Evolutionary conservation across 2,888 invertebrate genomes (phyloP).

Genomic region (Drosophila limbata): DNA sequence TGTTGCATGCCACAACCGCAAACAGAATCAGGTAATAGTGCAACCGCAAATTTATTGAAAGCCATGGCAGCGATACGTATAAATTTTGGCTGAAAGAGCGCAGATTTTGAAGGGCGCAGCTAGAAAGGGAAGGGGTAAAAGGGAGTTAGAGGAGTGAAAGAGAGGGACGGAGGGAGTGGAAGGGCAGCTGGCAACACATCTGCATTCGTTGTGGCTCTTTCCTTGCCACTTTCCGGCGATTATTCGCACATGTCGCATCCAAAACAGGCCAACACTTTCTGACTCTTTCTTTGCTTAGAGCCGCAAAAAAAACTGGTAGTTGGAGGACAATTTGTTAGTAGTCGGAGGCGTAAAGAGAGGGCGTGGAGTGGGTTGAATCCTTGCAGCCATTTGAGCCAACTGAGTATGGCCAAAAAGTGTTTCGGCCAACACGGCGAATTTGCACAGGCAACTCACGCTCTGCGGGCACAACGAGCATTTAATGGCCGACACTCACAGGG

Average conservation of each 20-base stretch:
- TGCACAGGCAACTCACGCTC: slow-evolving; percentile 47
- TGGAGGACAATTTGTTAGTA: slow-evolving; percentile 69
- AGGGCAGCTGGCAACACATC: neutral
- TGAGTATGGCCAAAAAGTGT: slow-evolving; percentile 63
- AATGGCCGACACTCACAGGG: slow-evolving; percentile 64
- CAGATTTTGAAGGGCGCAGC: neutral
- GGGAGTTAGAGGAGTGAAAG: neutral
- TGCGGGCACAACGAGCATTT: slow-evolving; percentile 64
- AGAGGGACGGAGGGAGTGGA: neutral
- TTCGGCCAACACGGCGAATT: slow-evolving; percentile 27
- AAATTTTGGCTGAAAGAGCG: slow-evolving; percentile 40
- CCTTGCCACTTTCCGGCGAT: slow-evolving; percentile 69
- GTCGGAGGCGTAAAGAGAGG: neutral
- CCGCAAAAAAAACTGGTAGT: slow-evolving; percentile 25
- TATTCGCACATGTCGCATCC: slow-evolving; percentile 83
- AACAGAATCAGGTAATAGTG: slow-evolving; percentile 72
- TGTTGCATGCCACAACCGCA: slow-evolving; percentile 43
- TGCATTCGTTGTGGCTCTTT: slow-evolving; percentile 21
- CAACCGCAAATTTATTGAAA: slow-evolving; percentile 79
- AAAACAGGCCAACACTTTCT: slow-evolving; percentile 71
- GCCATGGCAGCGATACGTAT: slow-evolving; percentile 53
- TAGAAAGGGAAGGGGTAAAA: neutral
- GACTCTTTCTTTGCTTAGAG: slow-evolving; percentile 56
- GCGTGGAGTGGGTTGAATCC: slow-evolving; percentile 40
- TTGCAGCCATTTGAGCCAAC: slow-evolving; percentile 60